A percentile compares a stretch with the other conserved stretches of the same genome.
Evolutionary conservation across 1,140 invertebrate species (phyloP).

Genomic region (Zaprionus africanus): DNA sequence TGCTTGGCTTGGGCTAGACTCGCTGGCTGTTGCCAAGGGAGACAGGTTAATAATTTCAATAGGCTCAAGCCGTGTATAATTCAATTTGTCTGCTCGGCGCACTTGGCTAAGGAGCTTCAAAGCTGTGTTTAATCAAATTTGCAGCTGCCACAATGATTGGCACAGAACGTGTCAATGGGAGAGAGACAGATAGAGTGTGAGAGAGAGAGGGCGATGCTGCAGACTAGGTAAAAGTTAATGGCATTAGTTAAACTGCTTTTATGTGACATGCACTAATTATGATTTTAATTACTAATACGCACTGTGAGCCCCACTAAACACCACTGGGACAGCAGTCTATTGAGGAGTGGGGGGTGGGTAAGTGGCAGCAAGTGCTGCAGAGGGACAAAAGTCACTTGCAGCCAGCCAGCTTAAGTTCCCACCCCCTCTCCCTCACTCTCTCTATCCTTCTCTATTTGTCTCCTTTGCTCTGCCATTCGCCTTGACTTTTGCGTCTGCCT

Average conservation of each 20-base stretch:
- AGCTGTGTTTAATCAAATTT: slow-evolving; percentile 9
- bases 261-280: slow-evolving; percentile 47
- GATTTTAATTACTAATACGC: slow-evolving; percentile 56
- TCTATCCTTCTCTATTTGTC: neutral
- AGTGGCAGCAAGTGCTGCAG: slow-evolving; percentile 12
- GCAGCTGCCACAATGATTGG: neutral
- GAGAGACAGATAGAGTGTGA: neutral
- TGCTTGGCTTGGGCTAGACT: neutral
- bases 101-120: slow-evolving; percentile 2
- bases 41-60: slow-evolving; percentile 18
- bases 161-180: neutral
- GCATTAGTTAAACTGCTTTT: slow-evolving; percentile 42
- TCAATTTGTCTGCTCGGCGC: slow-evolving; percentile 7
- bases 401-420: neutral
- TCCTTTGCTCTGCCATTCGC: slow-evolving; percentile 16
- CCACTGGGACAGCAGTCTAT: slow-evolving; percentile 10
- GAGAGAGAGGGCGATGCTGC: neutral
- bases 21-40: slow-evolving; percentile 6
- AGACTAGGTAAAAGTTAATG: slow-evolving; percentile 22
- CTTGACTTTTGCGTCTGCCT: slow-evolving; percentile 18
- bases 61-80: slow-evolving; percentile 7
- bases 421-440: neutral
- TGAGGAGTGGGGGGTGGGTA: neutral
- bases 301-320: slow-evolving; percentile 43
- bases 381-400: slow-evolving; percentile 10